phyloP scores from a whole-genome alignment of 2,113 vertebrate genomes.

The Oreotrochilus melanogaster region DNA sequence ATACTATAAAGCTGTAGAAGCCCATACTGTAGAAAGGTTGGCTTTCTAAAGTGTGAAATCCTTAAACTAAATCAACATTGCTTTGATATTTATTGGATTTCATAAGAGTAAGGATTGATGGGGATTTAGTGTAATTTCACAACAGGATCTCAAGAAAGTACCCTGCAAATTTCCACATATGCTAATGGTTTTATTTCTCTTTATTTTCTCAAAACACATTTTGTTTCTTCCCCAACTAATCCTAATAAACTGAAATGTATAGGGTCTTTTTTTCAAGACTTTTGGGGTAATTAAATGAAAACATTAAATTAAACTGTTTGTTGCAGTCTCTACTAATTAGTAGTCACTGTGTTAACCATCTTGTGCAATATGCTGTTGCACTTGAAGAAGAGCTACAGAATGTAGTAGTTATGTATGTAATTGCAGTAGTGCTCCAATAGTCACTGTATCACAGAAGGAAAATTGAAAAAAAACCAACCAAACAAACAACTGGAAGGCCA shows the following conservation, averaged over 20 bases:
- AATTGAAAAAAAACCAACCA: background rate
- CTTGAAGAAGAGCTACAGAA: background rate
- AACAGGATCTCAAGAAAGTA: background rate
- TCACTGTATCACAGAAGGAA: background rate
- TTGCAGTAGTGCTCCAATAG: background rate
- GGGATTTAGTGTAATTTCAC: background rate
- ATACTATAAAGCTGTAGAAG: background rate
- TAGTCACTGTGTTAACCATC: background rate
- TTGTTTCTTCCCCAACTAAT: background rate
- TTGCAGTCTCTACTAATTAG: background rate
- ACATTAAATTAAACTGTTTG: background rate
- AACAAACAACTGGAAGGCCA: background rate
- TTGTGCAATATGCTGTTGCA: background rate
- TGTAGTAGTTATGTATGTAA: rapidly evolving
- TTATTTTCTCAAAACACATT: background rate
- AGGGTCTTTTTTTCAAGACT: background rate
- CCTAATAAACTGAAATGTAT: background rate
- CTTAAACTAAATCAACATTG: background rate
- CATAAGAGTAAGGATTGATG: background rate
- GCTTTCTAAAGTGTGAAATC: background rate
- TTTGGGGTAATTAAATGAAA: background rate
- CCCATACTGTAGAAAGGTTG: background rate
- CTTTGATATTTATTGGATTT: background rate
- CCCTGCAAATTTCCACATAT: background rate
- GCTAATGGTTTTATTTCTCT: background rate